Percentiles rank a stretch among this genome's conserved stretches.
phyloP scores from a whole-genome alignment of 1,140 invertebrate genomes.

The Polyergus mexicanus region DNA sequence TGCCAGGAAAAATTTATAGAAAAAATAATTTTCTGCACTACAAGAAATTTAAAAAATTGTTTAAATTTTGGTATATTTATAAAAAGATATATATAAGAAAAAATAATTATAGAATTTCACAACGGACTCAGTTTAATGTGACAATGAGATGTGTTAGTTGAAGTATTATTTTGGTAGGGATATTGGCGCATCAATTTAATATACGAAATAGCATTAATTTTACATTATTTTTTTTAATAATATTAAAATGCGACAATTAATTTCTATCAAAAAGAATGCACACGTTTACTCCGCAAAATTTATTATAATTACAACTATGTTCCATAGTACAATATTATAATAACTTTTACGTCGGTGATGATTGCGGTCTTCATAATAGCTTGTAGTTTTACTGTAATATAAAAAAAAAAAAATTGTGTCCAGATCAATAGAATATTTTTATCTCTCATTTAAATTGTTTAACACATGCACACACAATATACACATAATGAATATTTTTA shows the following conservation, averaged over 20 bases:
- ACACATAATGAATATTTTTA: conserved; percentile 10
- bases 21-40: not conserved
- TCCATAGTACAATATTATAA: conserved; percentile 75
- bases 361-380: conserved; percentile 74
- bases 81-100: not conserved
- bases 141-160: not conserved
- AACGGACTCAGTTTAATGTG: not conserved
- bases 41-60: not conserved
- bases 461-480: conserved; percentile 63
- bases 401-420: conserved; percentile 70
- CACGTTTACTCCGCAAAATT: conserved; percentile 78
- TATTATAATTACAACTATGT: conserved; percentile 77
- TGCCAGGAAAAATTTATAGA: not conserved
- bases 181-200: not conserved
- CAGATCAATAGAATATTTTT: conserved; percentile 51
- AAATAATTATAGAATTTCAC: not conserved
- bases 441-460: conserved; percentile 47
- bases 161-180: not conserved
- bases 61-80: not conserved
- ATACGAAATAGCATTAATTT: not conserved
- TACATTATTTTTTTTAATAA: not conserved
- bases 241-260: conserved; percentile 29
- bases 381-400: conserved; percentile 81
- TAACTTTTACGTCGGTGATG: conserved; percentile 78
- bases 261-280: conserved; percentile 63